Conservation (phyloP, 2,797 vertebrate species). For the Thripadectes ignobilis region DNA sequence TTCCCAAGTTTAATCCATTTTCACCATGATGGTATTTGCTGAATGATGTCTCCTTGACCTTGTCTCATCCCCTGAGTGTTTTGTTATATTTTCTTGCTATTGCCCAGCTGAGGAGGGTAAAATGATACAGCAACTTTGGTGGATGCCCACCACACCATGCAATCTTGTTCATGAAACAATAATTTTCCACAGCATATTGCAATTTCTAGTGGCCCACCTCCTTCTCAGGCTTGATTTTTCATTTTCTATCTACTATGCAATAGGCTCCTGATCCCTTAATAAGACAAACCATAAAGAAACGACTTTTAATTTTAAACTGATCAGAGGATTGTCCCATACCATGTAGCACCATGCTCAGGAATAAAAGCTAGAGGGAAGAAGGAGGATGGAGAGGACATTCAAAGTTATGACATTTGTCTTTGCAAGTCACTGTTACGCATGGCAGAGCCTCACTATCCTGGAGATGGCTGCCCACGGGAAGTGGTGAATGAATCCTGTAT, state of each 20-base stretch:
- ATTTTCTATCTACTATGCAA: not conserved
- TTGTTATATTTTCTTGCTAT: not conserved
- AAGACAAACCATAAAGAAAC: not conserved
- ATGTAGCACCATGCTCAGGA: rapidly evolving
- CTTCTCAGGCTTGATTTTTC: not conserved
- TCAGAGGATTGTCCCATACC: not conserved
- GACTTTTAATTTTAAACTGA: not conserved
- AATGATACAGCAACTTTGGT: not conserved
- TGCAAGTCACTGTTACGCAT: rapidly evolving
- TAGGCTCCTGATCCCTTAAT: not conserved
- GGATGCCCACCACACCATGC: not conserved
- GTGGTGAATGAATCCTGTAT: rapidly evolving
- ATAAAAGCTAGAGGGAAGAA: not conserved
- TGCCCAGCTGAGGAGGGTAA: not conserved
- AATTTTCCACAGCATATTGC: not conserved
- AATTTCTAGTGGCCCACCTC: not conserved
- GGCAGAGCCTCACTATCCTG: not conserved
- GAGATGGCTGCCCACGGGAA: rapidly evolving
- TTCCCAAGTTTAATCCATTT: not conserved
- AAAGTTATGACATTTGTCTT: rapidly evolving
- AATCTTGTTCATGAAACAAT: not conserved
- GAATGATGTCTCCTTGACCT: not conserved
- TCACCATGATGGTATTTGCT: rapidly evolving
- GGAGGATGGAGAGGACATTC: rapidly evolving
- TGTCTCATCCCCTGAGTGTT: rapidly evolving